phyloP scores from a whole-genome alignment of 2,888 invertebrate species.

The Lydus trimaculatus region DNA sequence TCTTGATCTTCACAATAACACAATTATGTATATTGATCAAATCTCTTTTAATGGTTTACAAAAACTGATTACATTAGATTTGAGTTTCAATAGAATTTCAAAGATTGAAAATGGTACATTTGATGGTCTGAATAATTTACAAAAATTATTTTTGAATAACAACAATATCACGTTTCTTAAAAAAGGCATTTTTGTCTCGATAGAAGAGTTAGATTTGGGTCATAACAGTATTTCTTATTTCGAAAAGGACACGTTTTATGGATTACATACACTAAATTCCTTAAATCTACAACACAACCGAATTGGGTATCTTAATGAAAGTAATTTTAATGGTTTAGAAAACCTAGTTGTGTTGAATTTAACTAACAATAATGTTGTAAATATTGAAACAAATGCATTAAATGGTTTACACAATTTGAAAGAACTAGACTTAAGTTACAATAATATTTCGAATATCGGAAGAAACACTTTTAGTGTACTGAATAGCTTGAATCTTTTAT shows the following conservation, averaged over 20 bases:
- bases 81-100: neutral
- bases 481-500: too few relatives aligned
- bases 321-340: neutral
- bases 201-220: too few relatives aligned
- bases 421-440: neutral
- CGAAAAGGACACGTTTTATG: too few relatives aligned
- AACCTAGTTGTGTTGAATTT: neutral
- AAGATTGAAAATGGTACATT: conserved; percentile 18
- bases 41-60: neutral
- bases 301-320: too few relatives aligned
- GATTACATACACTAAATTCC: too few relatives aligned
- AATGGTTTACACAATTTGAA: neutral
- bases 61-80: neutral
- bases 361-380: neutral
- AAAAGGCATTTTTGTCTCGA: neutral
- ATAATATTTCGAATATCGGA: neutral
- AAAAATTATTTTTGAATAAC: conserved; percentile 15
- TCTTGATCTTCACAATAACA: neutral
- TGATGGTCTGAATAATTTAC: conserved; percentile 15
- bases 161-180: conserved; percentile 14
- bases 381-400: neutral
- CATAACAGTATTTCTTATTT: too few relatives aligned
- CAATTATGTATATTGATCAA: neutral
- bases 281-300: too few relatives aligned
- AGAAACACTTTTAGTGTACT: neutral